Conservation (phyloP, 2,113 vertebrate genomes). For the Bufo gargarizans region DNA sequence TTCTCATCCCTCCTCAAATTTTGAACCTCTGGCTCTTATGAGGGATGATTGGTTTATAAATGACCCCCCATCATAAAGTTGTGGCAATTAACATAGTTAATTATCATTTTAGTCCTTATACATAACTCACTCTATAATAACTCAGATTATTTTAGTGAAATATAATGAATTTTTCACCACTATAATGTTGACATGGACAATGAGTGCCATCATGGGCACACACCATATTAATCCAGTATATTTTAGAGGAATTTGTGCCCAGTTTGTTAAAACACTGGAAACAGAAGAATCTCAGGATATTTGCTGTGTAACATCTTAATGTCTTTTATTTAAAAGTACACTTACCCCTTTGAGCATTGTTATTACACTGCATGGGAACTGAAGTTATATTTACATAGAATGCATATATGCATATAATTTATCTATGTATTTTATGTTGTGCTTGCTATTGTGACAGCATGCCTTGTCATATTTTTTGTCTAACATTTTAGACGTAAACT, state of each 20-base stretch:
- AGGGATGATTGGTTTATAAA: background rate
- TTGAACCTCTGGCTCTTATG: background rate
- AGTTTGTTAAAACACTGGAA: slow-evolving; percentile 56
- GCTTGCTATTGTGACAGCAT: slow-evolving; percentile 77
- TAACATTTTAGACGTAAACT: slow-evolving; percentile 68
- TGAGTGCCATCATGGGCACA: background rate
- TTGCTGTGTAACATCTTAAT: slow-evolving; percentile 70
- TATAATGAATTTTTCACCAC: background rate
- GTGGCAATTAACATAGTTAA: too few relatives aligned
- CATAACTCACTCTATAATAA: background rate
- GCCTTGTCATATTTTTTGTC: slow-evolving; percentile 73
- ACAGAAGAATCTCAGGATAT: slow-evolving; percentile 73
- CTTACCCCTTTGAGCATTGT: slow-evolving; percentile 67
- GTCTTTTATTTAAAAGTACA: slow-evolving; percentile 64
- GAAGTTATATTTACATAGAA: slow-evolving; percentile 78
- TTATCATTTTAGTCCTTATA: background rate
- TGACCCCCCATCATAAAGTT: background rate
- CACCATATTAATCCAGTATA: background rate
- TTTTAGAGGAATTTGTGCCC: background rate
- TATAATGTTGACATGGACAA: background rate
- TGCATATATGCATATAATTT: slow-evolving; percentile 77
- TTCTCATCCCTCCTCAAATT: background rate
- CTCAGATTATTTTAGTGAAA: background rate
- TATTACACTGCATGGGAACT: slow-evolving; percentile 77
- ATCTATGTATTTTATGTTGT: slow-evolving; percentile 67